Percentiles rank a stretch among this genome's conserved stretches.
Conservation (phyloP, 2,797 vertebrate species). For the Sylvilagus floridanus region DNA sequence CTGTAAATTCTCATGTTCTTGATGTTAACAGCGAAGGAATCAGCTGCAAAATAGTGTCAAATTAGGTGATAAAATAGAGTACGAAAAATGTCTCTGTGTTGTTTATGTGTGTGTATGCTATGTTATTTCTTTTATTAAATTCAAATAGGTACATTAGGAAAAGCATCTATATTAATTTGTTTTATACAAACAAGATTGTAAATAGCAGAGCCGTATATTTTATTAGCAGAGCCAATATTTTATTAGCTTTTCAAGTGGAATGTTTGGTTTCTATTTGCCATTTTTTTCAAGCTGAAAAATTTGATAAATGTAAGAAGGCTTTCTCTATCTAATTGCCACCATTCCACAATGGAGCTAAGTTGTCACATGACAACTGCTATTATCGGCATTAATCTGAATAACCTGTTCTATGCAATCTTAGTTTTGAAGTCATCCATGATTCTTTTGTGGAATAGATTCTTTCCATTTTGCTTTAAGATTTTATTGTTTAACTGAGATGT, state of each 20-base stretch:
- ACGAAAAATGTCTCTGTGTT: neutral
- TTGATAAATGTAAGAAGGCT: neutral
- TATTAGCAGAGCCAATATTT: neutral
- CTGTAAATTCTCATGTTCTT: neutral
- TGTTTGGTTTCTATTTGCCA: neutral
- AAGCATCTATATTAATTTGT: neutral
- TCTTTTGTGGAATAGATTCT: neutral
- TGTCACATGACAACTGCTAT: neutral
- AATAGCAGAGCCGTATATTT: neutral
- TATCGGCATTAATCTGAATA: too few species aligned
- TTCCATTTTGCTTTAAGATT: neutral
- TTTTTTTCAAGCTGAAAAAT: neutral
- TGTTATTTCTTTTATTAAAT: neutral
- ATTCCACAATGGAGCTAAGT: neutral
- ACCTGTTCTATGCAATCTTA: neutral
- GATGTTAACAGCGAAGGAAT: neutral
- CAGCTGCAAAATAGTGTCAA: neutral
- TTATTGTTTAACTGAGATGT: neutral
- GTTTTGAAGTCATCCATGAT: neutral
- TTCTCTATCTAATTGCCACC: neutral
- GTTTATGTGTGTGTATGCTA: neutral
- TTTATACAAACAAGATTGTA: neutral
- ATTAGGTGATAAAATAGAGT: neutral
- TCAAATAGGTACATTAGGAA: neutral
- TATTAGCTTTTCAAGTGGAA: neutral